Base-by-base conservation (phyloP, 1,140 invertebrate species). In the Atta texana region DNA sequence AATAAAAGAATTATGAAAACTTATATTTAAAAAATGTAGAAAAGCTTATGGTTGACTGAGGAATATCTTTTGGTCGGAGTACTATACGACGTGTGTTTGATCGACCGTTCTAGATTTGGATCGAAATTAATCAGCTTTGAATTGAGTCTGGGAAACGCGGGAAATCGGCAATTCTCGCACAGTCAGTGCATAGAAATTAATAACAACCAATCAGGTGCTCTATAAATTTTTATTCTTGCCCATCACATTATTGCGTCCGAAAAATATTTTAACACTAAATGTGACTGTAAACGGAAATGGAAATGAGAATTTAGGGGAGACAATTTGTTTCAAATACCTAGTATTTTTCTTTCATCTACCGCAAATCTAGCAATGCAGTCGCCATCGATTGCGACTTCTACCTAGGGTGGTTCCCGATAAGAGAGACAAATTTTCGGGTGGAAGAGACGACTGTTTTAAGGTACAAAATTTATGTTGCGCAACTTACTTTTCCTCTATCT, bases 61-160 rank as follows among this genome's bases (percentile, higher is more conserved):
- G 94, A 95, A 75, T 95, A 95, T 64, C 77, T 94, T 14, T 71
- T 95, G 34, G 81, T 95, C 12, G 93, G 90, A 3, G 90, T 95
- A 57, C 74, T 95, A 21, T 95, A 94, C 74, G 94, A 95, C 59
- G 85, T 92, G 6, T 94, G 87, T 18, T 94, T 95, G 94, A 95
- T 95, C 75, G 94, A 95, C 90, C 93, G 95, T n/a, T 89, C 76
- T 78, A 90, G 91, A 80, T 94, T 94, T 12, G 86, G 86, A 55
- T 90, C 86, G 18, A 95, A 94, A 86, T 85, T 91, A 21, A 93
- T 95, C 51, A 92, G 88, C 78, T 95, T 95, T 68, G 94, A 95
- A 87, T 90, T 95, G 76, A 95, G 92, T 88, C 72, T 95, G 7
- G 95, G 94, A 0, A 95, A 95, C 72, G 91, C 92, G 16, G 94